Evolutionary conservation across 2,797 vertebrate genomes (phyloP).

Genomic region (Tinamus major): DNA sequence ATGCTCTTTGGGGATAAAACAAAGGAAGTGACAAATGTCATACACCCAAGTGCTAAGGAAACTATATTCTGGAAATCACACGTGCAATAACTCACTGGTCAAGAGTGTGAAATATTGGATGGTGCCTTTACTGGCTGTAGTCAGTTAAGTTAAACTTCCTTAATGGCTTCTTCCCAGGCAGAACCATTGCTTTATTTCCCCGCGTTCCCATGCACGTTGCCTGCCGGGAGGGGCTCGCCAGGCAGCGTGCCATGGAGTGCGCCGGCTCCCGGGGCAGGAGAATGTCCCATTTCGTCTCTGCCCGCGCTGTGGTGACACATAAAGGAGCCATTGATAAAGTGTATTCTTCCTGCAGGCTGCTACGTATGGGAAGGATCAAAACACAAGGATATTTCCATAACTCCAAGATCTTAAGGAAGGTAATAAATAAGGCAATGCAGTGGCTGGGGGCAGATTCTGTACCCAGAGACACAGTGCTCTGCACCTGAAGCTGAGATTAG

Average conservation of each 20-base stretch:
- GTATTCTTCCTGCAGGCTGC: conserved; percentile 50
- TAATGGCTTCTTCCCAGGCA: conserved; percentile 5
- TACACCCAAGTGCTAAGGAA: background rate
- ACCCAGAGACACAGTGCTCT: conserved; percentile 27
- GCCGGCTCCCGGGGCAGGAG: conserved; percentile 30
- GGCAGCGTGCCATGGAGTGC: background rate
- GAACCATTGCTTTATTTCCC: conserved; percentile 35
- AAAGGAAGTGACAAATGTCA: conserved; percentile 29
- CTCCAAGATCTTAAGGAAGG: conserved; percentile 39
- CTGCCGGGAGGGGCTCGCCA: background rate
- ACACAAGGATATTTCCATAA: conserved; percentile 42
- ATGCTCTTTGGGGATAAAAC: conserved; percentile 41
- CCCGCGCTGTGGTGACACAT: conserved; percentile 15
- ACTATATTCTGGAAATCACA: background rate
- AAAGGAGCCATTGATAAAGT: conserved; percentile 44
- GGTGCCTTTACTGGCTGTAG: conserved; percentile 24
- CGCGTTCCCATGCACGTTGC: background rate
- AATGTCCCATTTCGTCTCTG: conserved; percentile 8
- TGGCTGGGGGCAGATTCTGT: background rate
- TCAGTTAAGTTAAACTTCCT: conserved; percentile 31
- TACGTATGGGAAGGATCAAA: conserved; percentile 43
- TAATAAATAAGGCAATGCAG: conserved; percentile 28
- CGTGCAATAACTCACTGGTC: conserved; percentile 18
- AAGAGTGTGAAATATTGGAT: background rate
- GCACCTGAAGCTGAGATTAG: background rate